Evolutionary conservation across 2,113 vertebrate genomes (phyloP), one percentile per base, ranked within the genome.

Genomic region (Nannobrachium achirus): DNA sequence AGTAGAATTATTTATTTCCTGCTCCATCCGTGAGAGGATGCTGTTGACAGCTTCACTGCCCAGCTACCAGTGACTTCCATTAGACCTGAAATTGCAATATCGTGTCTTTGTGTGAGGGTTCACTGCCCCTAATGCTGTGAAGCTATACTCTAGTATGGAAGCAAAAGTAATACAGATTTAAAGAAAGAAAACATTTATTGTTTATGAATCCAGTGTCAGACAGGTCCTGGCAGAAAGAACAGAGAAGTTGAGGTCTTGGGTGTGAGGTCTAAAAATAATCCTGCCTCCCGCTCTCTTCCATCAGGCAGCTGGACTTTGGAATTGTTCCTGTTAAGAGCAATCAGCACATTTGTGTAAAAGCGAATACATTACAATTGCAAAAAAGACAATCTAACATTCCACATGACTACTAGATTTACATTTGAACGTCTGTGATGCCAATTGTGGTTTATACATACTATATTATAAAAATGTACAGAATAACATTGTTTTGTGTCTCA

Each of bases 181-280:
- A 89, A 91, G 85, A 89, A 89, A 88, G 87, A 89, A 92, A 92
- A 92, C 82, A 88, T 93, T 93, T 94, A 92, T 93, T 94, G 85
- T 89, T 89, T 86, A 92, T 89, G 87, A 89, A 82, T 81, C 80
- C 83, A 80, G 83, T 77, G 82, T 80, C 77, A 79, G 77, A 82
- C 80, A 84, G 74, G 77, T 87, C 87, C 88, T 84, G 87, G 81
- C 83, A 81, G 79, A 82, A 84, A 82, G 83, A 80, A 82, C 77
- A 76, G 75, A 71, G 78, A 79, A 83, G 78, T 76, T 85, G 78
- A 92, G 86, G 79, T 91, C 81, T 90, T 85, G 67, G 72, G 87
- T 46, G 79, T 90, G 88, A 89, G 87, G 85, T 90, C 88, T 92
- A 52, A 75, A 76, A 85, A 82, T 78, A 42, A 62, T 80, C 58